Base-by-base conservation (phyloP, 2,113 vertebrate species). In the Megaceryle maxima region DNA sequence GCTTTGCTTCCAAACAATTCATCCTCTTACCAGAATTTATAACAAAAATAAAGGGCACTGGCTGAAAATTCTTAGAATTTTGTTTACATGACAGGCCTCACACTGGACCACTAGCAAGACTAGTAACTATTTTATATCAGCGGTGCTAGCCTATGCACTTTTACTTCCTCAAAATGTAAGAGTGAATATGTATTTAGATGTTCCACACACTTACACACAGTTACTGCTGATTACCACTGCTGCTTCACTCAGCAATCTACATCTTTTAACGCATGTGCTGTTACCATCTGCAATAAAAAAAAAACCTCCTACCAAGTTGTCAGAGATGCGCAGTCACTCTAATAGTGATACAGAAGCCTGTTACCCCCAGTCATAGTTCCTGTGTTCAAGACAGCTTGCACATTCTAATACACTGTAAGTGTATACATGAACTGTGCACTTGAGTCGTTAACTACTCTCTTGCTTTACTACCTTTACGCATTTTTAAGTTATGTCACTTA, bases 311-410 rank as follows among this genome's bases (percentile, higher is more conserved):
- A 53, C 15, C 24, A 69, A 66, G 50, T 14, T 3, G 2, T 57
- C 57, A 74, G 25, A 87, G 51, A 41, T 55, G 28, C 1, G 1
- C 3, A 9, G 28, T 43, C 62, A 70, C 0, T 0, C 21, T 62
- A 10, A 13, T 57, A 77, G 63, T 21, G 25, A 74, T 13, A 82
- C 2, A 63, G 16, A 85, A 55, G 8, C 6, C 8, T 5, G n/a
- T 78, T 55, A 41, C n/a, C 24, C 9, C 46, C 22, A 67, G 17
- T 16, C 15, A 66, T 1, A 76, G 43, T 11, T 83, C 48, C 20
- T 2, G 0, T 67, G 53, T 74, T 84, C n/a, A 75, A 85, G 28
- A 62, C 46, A 75, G 87, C 24, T 35, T 43, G 29, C 28, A 24
- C 22, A 64, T 46, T 60, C 91, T 55, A 55, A 10, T 56, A 56